A percentile compares a stretch with the other conserved stretches of the same genome.
These are phyloP conservation scores for Rhinopomastus cyanomelas DNA, from an alignment of 2,113 vertebrate genomes.

Conservation along the genomic window DNA sequence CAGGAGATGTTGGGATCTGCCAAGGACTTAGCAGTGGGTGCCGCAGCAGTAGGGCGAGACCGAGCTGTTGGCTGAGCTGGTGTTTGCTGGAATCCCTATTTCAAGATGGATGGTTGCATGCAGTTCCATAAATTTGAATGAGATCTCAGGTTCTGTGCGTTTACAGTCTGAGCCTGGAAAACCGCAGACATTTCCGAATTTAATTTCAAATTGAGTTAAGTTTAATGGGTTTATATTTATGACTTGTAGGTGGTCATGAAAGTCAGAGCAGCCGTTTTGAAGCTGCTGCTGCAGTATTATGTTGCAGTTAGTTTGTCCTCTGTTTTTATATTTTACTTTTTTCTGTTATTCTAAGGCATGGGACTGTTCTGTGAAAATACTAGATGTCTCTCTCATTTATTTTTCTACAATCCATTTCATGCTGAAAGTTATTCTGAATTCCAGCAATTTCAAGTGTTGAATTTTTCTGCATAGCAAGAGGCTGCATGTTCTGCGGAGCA, in stretches of 20 bases:
- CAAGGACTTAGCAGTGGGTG: not conserved
- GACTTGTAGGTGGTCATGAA: not conserved
- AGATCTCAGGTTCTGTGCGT: not conserved
- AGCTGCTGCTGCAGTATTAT: not conserved
- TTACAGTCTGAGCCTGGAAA: not conserved
- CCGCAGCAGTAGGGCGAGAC: not conserved
- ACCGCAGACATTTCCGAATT: not conserved
- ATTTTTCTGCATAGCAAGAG: not conserved
- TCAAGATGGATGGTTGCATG: not conserved
- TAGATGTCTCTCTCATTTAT: not conserved
- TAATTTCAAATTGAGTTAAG: not conserved
- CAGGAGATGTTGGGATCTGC: not conserved
- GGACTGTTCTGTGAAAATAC: not conserved
- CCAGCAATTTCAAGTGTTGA: not conserved
- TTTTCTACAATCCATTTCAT: not conserved
- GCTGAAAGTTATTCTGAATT: not conserved
- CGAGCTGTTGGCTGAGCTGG: not conserved
- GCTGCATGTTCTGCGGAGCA: not conserved
- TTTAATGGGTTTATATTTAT: not conserved
- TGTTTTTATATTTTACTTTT: not conserved
- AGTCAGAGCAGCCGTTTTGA: not conserved
- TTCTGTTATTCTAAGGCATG: not conserved
- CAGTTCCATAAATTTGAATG: not conserved
- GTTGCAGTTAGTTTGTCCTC: not conserved
- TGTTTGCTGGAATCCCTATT: not conserved